phyloP scores from a whole-genome alignment of 2,797 vertebrate genomes.

The Poecile montanus region DNA sequence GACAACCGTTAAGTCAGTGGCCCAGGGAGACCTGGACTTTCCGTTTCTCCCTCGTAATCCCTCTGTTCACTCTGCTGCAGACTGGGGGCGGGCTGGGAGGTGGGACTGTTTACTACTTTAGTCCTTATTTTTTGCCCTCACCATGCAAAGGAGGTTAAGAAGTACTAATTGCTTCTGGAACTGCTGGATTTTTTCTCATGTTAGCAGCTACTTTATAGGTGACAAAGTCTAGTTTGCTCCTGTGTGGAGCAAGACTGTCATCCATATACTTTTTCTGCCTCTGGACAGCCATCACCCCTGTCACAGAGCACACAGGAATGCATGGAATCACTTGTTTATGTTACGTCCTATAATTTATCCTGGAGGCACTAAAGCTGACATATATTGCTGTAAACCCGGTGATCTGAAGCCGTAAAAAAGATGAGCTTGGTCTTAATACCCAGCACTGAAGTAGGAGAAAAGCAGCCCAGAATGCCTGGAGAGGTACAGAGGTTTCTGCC shows the following conservation, averaged over 20 bases:
- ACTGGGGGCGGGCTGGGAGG: background rate
- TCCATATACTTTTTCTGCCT: background rate
- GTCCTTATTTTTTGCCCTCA: background rate
- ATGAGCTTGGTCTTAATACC: background rate
- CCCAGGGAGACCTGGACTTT: conserved; percentile 4
- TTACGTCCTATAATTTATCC: background rate
- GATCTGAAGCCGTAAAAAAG: background rate
- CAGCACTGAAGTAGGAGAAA: background rate
- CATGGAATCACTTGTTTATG: background rate
- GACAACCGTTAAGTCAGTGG: background rate
- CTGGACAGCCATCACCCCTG: background rate
- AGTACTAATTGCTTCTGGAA: background rate
- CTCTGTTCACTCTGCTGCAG: background rate
- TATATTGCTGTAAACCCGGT: background rate
- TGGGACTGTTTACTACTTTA: background rate
- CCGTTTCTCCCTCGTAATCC: background rate
- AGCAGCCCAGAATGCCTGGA: background rate
- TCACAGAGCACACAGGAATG: background rate
- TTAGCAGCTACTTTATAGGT: background rate
- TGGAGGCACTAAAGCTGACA: background rate
- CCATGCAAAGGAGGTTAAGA: background rate
- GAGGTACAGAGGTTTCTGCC: background rate
- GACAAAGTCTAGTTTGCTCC: background rate
- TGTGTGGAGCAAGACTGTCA: background rate
- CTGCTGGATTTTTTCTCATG: background rate